Percentiles rank a stretch among this genome's conserved stretches.
Conservation (phyloP, 2,113 vertebrate genomes). For the Hydrolagus affinis region DNA sequence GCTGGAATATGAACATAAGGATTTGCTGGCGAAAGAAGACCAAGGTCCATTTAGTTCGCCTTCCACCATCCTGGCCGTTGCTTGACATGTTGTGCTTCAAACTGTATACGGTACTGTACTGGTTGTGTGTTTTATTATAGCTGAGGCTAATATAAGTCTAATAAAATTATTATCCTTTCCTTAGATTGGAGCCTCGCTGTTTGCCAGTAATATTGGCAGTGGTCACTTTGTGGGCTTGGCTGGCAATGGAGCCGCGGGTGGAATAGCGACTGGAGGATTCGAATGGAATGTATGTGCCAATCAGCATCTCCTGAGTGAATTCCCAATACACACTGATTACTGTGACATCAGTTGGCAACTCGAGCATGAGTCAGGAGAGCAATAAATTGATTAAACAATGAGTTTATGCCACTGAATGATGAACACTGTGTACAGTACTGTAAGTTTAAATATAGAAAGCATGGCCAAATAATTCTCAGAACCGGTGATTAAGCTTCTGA, state of each 20-base stretch:
- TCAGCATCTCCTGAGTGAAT: background rate
- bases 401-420: no score
- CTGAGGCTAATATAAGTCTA: background rate
- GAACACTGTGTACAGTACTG: background rate
- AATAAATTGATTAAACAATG: background rate
- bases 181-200: constrained; percentile 90
- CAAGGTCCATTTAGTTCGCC: no score
- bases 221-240: constrained; percentile 88
- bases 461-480: no score
- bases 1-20: no score
- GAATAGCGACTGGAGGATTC: constrained; percentile 76
- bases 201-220: constrained; percentile 93
- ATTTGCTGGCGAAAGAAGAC: no score
- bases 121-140: no score
- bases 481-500: no score
- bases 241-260: constrained; percentile 71
- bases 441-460: no score
- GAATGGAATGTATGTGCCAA: constrained; percentile 85
- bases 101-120: no score
- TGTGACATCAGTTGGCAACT: background rate
- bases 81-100: no score
- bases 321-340: background rate
- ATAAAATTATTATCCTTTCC: background rate
- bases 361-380: background rate
- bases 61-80: no score